These are phyloP conservation scores for Syngnathus rostellatus DNA, from an alignment of 2,797 vertebrate genomes.

Conservation along the genomic window DNA sequence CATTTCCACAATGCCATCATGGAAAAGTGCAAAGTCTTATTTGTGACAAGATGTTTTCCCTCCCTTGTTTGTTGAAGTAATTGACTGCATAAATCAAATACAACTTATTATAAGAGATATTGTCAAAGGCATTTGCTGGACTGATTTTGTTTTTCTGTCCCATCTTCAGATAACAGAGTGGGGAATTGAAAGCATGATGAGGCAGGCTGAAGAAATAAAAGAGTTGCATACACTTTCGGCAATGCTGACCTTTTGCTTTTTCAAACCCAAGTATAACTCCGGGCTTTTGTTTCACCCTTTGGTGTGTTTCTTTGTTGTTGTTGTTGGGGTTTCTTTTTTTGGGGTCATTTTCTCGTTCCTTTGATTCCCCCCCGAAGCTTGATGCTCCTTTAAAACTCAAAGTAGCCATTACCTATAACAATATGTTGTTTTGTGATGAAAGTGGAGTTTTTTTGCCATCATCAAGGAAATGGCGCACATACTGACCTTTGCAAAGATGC, in stretches of 20 bases:
- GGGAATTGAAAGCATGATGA: neutral
- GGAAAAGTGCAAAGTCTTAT: constrained; percentile 3
- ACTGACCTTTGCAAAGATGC: neutral
- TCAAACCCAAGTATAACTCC: neutral
- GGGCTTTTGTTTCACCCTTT: neutral
- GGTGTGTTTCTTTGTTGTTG: neutral
- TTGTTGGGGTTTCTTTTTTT: neutral
- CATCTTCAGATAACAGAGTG: neutral
- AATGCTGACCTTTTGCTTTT: neutral
- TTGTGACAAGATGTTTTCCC: constrained; percentile 1
- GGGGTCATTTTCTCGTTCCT: neutral
- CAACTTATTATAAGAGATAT: neutral
- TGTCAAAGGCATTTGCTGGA: constrained; percentile 1
- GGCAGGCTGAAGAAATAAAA: neutral
- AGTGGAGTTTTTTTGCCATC: neutral
- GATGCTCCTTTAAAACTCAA: neutral
- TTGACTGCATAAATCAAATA: constrained; percentile 7
- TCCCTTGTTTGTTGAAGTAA: constrained; percentile 3
- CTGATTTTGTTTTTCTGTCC: neutral
- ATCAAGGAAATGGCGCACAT: neutral
- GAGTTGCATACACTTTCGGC: neutral
- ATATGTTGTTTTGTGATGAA: neutral
- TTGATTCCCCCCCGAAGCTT: neutral
- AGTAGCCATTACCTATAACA: neutral
- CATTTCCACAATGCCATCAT: constrained; percentile 6